Base-by-base conservation (phyloP, 2,113 vertebrate genomes). In the Burhinus oedicnemus region DNA sequence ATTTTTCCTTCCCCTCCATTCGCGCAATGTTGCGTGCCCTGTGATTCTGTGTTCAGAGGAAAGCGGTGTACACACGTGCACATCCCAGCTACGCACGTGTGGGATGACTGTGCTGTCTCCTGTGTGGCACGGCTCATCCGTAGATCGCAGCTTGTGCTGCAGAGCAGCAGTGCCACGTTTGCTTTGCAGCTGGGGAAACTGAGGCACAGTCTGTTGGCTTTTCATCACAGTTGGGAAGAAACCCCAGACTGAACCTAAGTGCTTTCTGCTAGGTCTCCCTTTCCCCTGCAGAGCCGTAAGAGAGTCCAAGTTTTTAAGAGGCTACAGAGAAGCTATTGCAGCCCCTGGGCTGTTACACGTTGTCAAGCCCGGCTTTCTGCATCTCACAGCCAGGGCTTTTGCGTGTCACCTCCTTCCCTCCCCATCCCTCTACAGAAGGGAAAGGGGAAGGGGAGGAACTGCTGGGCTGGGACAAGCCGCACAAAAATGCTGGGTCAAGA, bases 31-130 rank as follows among this genome's bases (percentile, higher is more conserved):
- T 40, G 7, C 6, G 0, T 8, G 40, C 40, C 40, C 40, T 40
- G 40, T 40, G 40, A 40, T 40, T 40, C 40, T 40, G 40, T 40
- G 27, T 8, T 57, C 18, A 8, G 65, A 26, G 47, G 40, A 5
- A 5, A 12, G 38, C 0, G 25, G 18, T 29, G 42, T 6, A 1
- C 1, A 1, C 6, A 1, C 0, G 3, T 11, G 15, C 19, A 2
- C 27, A 2, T 36, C 65, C 71, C 61, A 21, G 1, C 51, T 14
- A 2, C 2, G 0, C 6, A 1, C 8, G 2, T 11, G 7, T 8
- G 69, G 42, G 40, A 3, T 30, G 64, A 2, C 25, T 3, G 4
- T 1, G 26, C 5, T 38, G 44, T 18, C 66, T 29, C 34, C 19
- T 8, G 4, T 4, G 1, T 4, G 7, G 27, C 19, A 4, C 9